Conservation (phyloP, 2,797 vertebrate genomes). For the Anabacerthia variegaticeps region DNA sequence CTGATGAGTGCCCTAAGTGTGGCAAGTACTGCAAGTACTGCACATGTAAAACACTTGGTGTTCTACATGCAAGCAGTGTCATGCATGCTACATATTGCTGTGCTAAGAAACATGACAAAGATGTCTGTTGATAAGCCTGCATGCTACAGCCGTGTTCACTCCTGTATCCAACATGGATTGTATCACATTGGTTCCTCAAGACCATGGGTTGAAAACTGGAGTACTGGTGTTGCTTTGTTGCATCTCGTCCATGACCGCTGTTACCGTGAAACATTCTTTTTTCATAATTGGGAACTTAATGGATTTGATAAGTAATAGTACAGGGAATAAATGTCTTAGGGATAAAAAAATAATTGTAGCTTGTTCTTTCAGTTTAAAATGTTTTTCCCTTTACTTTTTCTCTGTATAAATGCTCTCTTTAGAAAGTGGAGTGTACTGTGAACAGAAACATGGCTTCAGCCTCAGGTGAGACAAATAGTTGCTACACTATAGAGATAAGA, state of each 20-base stretch:
- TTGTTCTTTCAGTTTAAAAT: background rate
- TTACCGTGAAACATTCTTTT: background rate
- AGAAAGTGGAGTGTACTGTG: accelerated
- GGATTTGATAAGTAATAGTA: background rate
- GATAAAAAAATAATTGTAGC: background rate
- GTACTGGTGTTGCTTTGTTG: background rate
- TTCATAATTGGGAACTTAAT: background rate
- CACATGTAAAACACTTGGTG: background rate
- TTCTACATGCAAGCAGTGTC: background rate
- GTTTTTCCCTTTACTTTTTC: background rate
- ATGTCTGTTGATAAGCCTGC: background rate
- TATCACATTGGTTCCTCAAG: background rate
- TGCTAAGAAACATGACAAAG: background rate
- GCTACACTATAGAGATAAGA: background rate
- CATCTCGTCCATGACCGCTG: background rate
- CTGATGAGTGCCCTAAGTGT: background rate
- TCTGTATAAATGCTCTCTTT: background rate
- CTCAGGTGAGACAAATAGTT: background rate
- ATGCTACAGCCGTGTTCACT: background rate
- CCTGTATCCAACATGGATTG: background rate
- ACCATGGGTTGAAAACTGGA: background rate
- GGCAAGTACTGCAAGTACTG: background rate
- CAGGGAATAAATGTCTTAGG: background rate
- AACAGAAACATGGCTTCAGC: background rate
- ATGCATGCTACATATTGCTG: background rate